Evolutionary conservation across 2,888 invertebrate genomes (phyloP).

Genomic region (Latrodectus elegans): DNA sequence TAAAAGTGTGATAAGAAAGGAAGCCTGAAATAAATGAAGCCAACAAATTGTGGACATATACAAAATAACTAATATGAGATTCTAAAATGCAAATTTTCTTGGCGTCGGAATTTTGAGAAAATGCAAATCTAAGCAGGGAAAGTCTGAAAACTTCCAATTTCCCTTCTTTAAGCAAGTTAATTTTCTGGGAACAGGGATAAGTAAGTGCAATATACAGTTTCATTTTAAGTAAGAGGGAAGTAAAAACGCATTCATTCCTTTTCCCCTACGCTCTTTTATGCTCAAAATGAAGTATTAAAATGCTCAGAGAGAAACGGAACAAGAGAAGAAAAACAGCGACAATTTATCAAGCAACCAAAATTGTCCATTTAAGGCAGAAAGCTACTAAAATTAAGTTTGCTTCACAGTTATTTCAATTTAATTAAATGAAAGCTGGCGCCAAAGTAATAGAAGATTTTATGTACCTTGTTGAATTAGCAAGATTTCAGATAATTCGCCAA

Average conservation of each 20-base stretch:
- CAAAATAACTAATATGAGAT: not conserved
- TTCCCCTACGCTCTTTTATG: not conserved
- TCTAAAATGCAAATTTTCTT: not conserved
- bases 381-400: no score
- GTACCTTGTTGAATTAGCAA: no score
- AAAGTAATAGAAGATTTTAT: no score
- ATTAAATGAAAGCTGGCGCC: no score
- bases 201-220: not conserved
- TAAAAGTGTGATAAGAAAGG: not conserved
- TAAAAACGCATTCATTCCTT: not conserved
- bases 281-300: not conserved
- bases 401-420: no score
- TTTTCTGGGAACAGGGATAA: conserved; percentile 15
- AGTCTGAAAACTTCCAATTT: conserved; percentile 29
- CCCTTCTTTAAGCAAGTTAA: conserved; percentile 43
- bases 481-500: no score
- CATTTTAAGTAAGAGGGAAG: not conserved
- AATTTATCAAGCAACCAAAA: not conserved
- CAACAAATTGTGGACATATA: not conserved
- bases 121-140: conserved; percentile 37
- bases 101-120: not conserved
- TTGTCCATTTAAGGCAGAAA: no score
- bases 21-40: not conserved
- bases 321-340: not conserved
- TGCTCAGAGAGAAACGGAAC: not conserved